Base-by-base conservation (phyloP, 2,797 vertebrate genomes). In the Enteromius trimaculatus region DNA sequence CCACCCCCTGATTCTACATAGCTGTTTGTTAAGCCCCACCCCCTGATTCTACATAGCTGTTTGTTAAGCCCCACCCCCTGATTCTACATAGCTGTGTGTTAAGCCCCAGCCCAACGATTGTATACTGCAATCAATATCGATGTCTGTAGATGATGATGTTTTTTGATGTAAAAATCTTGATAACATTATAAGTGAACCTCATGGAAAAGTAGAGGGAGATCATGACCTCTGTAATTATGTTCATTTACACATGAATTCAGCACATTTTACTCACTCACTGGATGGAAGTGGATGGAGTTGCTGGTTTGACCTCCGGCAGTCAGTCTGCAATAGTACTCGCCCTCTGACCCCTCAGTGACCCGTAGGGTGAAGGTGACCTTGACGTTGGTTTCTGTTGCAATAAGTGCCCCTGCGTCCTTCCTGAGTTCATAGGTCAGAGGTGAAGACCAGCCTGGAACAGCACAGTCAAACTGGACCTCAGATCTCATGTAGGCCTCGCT, bases 191-290 rank as follows among this genome's bases (percentile, higher is more conserved):
- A 53, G 49, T 58, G 53, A 3, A 23, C 21, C 21, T 58, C 55
- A 55, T 21, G 21, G 53, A 55, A 55, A 21, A 23, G 21, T 0
- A 23, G 9, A 55, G 21, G 21, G 21, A 55, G 21, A 11, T 58
- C 21, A 58, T n/a, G 8, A 55, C 21, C 21, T n/a, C 9, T 58
- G 23, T 23, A 23, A 58, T 58, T n/a, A 58, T 58, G 8, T 23
- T 58, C 13, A 60, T 13, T 26, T 10, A 60, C n/a, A 60, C 62
- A 64, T 72, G 3, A 21, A 51, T 49, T 17, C 44, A 51, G 9
- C 49, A n/a, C 16, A 7, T 72, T 17, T 39, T 80, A 95, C 94
- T 95, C 84, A 95, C 95, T 93, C 86, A 95, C 91, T 78, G 93
- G 91, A n/a, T 72, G 88, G 37, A 95, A 87, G 64, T 21, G 78